Conservation (phyloP, 2,888 invertebrate genomes). For the Cylindroiulus punctatus region DNA sequence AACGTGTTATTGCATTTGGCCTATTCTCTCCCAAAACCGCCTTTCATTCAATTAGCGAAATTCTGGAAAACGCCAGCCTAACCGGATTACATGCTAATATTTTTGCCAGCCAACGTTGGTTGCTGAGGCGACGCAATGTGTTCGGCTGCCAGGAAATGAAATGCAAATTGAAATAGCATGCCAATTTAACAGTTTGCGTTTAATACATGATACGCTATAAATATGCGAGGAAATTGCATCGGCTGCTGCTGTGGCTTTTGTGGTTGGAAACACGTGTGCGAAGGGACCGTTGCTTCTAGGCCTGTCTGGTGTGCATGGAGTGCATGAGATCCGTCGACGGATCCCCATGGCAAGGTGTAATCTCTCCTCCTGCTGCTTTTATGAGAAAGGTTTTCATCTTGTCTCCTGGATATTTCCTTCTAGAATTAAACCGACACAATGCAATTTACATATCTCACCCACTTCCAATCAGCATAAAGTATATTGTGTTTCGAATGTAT, state of each 20-base stretch:
- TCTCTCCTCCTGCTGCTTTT: slow-evolving; percentile 47
- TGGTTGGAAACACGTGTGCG: slow-evolving; percentile 45
- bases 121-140: slow-evolving; percentile 50
- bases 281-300: slow-evolving; percentile 41
- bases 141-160: slow-evolving; percentile 54
- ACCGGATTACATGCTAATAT: slow-evolving; percentile 51
- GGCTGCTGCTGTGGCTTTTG: slow-evolving; percentile 46
- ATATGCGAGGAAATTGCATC: slow-evolving; percentile 56
- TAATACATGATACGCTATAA: slow-evolving; percentile 55
- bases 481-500: slow-evolving; percentile 52
- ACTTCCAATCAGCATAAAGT: slow-evolving; percentile 52
- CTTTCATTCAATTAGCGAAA: slow-evolving; percentile 55
- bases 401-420: slow-evolving; percentile 52
- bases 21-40: slow-evolving; percentile 37
- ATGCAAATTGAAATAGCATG: slow-evolving; percentile 57
- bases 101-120: slow-evolving; percentile 42
- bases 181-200: slow-evolving; percentile 57
- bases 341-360: slow-evolving; percentile 43
- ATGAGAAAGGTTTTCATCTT: slow-evolving; percentile 48
- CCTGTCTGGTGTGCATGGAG: background rate
- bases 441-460: slow-evolving; percentile 54
- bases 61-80: slow-evolving; percentile 46
- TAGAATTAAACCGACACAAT: slow-evolving; percentile 53
- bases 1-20: slow-evolving; percentile 35
- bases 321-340: background rate